These are phyloP conservation scores for Epinephelus fuscoguttatus DNA, from an alignment of 2,113 vertebrate genomes.

Conservation along the genomic window DNA sequence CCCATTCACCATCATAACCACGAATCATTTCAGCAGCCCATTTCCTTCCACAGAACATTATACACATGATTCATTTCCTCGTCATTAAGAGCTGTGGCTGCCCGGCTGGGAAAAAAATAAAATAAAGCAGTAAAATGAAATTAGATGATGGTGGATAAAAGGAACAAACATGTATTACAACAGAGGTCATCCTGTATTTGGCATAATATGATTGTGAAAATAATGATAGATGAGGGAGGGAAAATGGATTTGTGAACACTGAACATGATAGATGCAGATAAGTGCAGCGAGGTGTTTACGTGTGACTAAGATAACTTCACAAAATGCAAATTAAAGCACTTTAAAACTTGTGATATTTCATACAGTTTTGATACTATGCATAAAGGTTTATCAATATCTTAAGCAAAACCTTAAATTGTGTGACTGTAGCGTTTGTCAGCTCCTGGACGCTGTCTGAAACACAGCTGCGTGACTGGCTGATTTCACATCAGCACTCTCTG, in stretches of 20 bases:
- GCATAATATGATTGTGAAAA: conserved; percentile 3
- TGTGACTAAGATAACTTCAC: neutral
- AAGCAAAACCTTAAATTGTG: neutral
- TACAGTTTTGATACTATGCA: no score
- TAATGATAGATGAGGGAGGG: neutral
- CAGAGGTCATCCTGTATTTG: neutral
- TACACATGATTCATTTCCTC: conserved; percentile 50
- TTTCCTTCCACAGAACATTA: conserved; percentile 37
- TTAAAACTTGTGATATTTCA: no score
- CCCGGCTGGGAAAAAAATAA: neutral
- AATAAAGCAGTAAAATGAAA: neutral
- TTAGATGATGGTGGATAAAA: conserved; percentile 10
- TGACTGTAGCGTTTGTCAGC: neutral
- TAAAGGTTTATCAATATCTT: no score
- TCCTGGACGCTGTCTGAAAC: neutral
- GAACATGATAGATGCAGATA: neutral
- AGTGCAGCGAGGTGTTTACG: neutral
- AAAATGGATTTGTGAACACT: neutral
- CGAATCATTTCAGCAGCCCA: conserved; percentile 39
- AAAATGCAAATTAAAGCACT: no score
- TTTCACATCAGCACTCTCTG: neutral
- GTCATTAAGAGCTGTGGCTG: conserved; percentile 18
- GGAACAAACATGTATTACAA: neutral
- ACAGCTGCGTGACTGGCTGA: neutral
- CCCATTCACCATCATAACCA: conserved; percentile 19